Evolutionary conservation across 2,888 invertebrate species (phyloP).

Genomic region (Calephelis perditalis): DNA sequence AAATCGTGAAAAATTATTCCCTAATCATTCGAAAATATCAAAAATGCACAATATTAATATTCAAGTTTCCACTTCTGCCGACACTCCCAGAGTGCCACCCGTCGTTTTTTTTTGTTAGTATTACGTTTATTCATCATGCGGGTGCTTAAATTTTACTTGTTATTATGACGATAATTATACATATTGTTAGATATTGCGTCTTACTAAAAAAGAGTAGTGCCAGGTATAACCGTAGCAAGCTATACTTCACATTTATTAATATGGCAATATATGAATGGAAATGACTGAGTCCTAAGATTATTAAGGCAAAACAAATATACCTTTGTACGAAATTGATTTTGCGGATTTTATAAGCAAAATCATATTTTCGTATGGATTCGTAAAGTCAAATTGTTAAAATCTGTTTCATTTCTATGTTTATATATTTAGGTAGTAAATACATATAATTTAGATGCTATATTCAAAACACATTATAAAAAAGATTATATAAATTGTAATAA

Average conservation of each 20-base stretch:
- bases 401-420: constrained; percentile 2
- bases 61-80: too few species aligned
- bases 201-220: too few species aligned
- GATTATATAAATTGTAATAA: background rate
- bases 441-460: constrained; percentile 11
- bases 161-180: too few species aligned
- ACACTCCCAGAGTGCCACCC: too few species aligned
- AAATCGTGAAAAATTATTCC: too few species aligned
- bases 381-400: constrained; percentile 2
- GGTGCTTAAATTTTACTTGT: too few species aligned
- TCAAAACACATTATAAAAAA: constrained; percentile 8
- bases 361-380: background rate
- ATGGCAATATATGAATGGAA: background rate
- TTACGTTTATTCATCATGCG: too few species aligned
- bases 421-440: constrained; percentile 8
- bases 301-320: background rate
- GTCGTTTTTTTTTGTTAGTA: too few species aligned
- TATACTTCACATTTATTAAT: constrained; percentile 3
- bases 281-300: constrained; percentile 3
- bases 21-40: too few species aligned
- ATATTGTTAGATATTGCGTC: too few species aligned
- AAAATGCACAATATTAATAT: too few species aligned
- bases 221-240: background rate
- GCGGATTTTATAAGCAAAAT: constrained; percentile 4
- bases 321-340: constrained; percentile 6